These are phyloP conservation scores for Platycheirus albimanus DNA, from an alignment of 2,888 invertebrate genomes.

Conservation along the genomic window DNA sequence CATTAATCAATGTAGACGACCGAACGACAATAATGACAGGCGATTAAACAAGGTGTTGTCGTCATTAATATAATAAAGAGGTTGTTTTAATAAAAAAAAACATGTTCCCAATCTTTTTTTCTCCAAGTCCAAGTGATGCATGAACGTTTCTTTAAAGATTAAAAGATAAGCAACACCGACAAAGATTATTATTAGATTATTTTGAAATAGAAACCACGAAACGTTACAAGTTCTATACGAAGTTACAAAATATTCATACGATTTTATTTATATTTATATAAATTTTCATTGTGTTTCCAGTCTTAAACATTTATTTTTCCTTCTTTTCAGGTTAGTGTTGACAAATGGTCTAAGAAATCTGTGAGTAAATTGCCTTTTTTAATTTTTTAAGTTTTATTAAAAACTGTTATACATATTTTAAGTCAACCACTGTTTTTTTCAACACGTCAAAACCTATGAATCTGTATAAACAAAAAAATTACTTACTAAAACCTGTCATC, in stretches of 20 bases:
- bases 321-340: slow-evolving; percentile 54
- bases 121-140: slow-evolving; percentile 20
- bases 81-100: slow-evolving; percentile 37
- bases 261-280: neutral
- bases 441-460: no score
- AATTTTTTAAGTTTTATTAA: neutral
- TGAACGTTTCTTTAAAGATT: neutral
- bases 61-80: slow-evolving; percentile 46
- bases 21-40: slow-evolving; percentile 2
- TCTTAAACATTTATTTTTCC: slow-evolving; percentile 26
- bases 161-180: no score
- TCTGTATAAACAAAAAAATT: no score
- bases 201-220: no score
- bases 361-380: slow-evolving; percentile 4
- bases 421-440: no score
- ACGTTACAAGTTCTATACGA: no score
- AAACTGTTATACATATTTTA: no score
- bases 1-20: slow-evolving; percentile 50
- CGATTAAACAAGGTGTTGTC: slow-evolving; percentile 63
- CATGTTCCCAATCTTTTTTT: slow-evolving; percentile 10
- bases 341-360: neutral
- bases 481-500: no score
- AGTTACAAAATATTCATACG: no score
- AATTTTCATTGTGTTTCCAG: slow-evolving; percentile 3
- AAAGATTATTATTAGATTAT: no score